Percentiles rank a stretch among this genome's conserved stretches.
Evolutionary conservation across 1,140 invertebrate genomes (phyloP).

Genomic region (Psix sp.): DNA sequence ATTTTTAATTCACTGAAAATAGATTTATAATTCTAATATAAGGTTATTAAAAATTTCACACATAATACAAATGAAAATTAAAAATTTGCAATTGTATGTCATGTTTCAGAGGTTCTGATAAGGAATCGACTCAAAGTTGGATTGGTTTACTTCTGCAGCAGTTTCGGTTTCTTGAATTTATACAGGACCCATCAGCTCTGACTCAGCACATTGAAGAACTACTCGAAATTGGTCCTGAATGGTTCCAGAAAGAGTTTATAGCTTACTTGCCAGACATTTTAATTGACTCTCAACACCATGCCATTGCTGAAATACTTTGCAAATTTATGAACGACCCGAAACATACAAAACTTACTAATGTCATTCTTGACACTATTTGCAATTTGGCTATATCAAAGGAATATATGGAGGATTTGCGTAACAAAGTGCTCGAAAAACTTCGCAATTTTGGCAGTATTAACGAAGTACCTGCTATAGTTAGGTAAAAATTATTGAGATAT

Average conservation of each 20-base stretch:
- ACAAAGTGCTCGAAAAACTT: slow-evolving; percentile 65
- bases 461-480: slow-evolving; percentile 66
- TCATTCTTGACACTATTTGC: slow-evolving; percentile 67
- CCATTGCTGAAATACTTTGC: slow-evolving; percentile 65
- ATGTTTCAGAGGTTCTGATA: slow-evolving; percentile 59
- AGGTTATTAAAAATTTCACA: slow-evolving; percentile 13
- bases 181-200: slow-evolving; percentile 62
- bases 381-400: slow-evolving; percentile 69
- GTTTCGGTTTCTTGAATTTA: slow-evolving; percentile 70
- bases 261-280: slow-evolving; percentile 70
- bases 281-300: slow-evolving; percentile 68
- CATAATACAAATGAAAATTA: no score
- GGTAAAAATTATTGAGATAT: slow-evolving; percentile 59
- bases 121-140: slow-evolving; percentile 56
- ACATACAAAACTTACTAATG: slow-evolving; percentile 63
- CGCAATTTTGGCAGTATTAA: slow-evolving; percentile 52
- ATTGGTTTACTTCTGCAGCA: slow-evolving; percentile 65
- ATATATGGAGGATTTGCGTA: slow-evolving; percentile 66
- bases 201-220: slow-evolving; percentile 66
- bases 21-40: slow-evolving; percentile 2
- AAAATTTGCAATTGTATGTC: no score
- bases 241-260: slow-evolving; percentile 72
- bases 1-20: slow-evolving; percentile 1
- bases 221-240: slow-evolving; percentile 67
- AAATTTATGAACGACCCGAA: slow-evolving; percentile 65